Evolutionary conservation across 2,113 vertebrate species (phyloP), one percentile per base, ranked within the genome.

Genomic region (Cinclus mexicanus): DNA sequence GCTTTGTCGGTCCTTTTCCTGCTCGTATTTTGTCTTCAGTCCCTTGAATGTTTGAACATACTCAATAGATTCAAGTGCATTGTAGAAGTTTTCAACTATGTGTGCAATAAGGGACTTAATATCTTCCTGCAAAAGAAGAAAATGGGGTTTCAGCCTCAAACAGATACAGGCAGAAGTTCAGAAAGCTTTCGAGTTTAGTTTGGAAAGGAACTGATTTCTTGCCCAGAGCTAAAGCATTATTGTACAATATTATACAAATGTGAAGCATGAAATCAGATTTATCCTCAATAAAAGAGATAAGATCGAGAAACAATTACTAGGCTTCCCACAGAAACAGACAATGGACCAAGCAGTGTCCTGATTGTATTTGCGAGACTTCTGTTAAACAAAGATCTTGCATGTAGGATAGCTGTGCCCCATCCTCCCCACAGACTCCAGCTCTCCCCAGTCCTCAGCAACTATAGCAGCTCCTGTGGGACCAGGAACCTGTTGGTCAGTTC

Each of bases 11-110:
- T 99, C 99, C 95, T 99, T 99, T 87, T 99, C 99, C 98, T 99
- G 99, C 96, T 99, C 99, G 6, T 99, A 99, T 85, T 99, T 98
- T 33, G 98, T 99, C 97, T 99, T 99, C 97, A 99, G 95, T 74
- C 99, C 99, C 98, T 99, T 99, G 97, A 99, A 99, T 0, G 99
- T 99, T 97, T 99, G 99, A 97, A 99, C 99, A 50, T 99, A 99
- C 86, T 99, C 99, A 41, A 99, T 99, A 35, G 99, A 98, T 98
- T 99, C 99, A 98, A 99, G 99, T 97, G 99, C 99, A 98, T 99
- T 99, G 98, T 99, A 99, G 97, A 99, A 99, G 97, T 99, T 99
- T 97, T 99, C 99, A 97, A 99, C 98, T 96, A 99, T 99, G 98
- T 99, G 99, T 97, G 99, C 98, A 87, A 99, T 99, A 92, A 99